Evolutionary conservation across 2,797 vertebrate species (phyloP), one percentile per base, ranked within the genome.

Genomic region (Micrastur ruficollis): DNA sequence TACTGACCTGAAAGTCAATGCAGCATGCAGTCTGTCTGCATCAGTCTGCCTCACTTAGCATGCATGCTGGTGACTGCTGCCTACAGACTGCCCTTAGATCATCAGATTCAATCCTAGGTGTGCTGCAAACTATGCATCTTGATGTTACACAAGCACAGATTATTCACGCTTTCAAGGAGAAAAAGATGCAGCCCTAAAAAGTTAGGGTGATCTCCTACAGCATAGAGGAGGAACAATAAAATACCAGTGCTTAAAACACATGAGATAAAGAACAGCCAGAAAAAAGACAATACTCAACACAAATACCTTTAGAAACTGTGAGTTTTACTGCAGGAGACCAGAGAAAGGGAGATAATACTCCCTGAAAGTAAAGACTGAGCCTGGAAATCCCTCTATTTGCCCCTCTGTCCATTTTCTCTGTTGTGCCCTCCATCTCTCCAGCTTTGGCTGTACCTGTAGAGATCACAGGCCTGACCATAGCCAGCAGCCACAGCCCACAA

Each of bases 401-500:
- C 44, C 27, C n/a, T 27, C 3, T n/a, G 25, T 6, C 44, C 38
- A 5, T 3, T 27, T 40, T 9, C 32, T 19, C 14, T 16, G 6
- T 2, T 4, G 63, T 31, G 63, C 50, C n/a, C 66, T 13, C 16
- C 34, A 2, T 10, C 23, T 56, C 34, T 65, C 12, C 59, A 40
- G 44, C n/a, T 50, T 11, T 4, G 19, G 11, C 66, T n/a, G 34
- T 94, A 99, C 99, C 98, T 98, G 98, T 99, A 99, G 52, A 99
- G 97, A 82, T 98, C 98, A 85, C 99, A 98, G 31, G 98, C 99
- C 91, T 99, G 99, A 53, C 99, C 99, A 1, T 99, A 99, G 71
- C 97, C 98, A 10, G 99, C 99, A 1, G 99, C 98, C 86, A 99
- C 98, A 14, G 99, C 98, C 98, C 99, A 99, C 62, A 99, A 82